phyloP scores from a whole-genome alignment of 2,113 vertebrate genomes.

The Melanotaenia duboulayi region DNA sequence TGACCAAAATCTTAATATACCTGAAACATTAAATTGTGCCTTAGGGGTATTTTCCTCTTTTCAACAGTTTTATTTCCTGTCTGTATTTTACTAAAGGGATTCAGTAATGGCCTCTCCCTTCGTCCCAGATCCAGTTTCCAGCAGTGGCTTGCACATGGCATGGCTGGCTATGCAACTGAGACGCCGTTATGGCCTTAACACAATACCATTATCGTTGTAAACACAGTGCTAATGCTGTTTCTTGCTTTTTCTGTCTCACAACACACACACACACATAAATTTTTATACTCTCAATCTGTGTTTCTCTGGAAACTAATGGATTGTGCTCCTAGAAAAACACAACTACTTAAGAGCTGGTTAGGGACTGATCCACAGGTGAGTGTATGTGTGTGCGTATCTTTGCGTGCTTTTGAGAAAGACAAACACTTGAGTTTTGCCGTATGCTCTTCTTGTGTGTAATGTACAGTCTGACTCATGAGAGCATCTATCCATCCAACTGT shows the following conservation, averaged over 20 bases:
- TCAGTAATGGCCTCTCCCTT: slow-evolving; percentile 61
- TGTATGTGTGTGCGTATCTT: slow-evolving; percentile 21
- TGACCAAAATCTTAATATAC: slow-evolving; percentile 37
- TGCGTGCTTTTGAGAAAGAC: slow-evolving; percentile 1
- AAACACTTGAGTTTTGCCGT: slow-evolving; percentile 26
- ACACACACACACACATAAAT: slow-evolving; percentile 19
- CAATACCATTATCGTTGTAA: slow-evolving; percentile 64
- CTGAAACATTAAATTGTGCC: slow-evolving; percentile 52
- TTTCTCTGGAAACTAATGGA: slow-evolving; percentile 63
- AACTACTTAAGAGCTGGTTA: slow-evolving; percentile 67
- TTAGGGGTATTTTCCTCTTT: slow-evolving; percentile 46
- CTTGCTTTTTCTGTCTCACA: slow-evolving; percentile 36
- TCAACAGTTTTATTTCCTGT: slow-evolving; percentile 49
- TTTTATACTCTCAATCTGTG: slow-evolving; percentile 40
- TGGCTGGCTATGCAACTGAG: slow-evolving; percentile 61
- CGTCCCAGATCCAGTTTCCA: slow-evolving; percentile 63
- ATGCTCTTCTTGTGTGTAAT: slow-evolving; percentile 33
- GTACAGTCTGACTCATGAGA: not conserved
- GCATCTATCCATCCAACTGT: not conserved
- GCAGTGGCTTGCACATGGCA: slow-evolving; percentile 55
- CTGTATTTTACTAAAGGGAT: slow-evolving; percentile 65
- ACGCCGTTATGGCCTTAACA: slow-evolving; percentile 65
- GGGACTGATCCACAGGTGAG: slow-evolving; percentile 53
- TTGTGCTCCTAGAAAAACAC: slow-evolving; percentile 67
- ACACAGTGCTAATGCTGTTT: slow-evolving; percentile 67